phyloP scores from a whole-genome alignment of 2,797 vertebrate species.

The Melanotaenia maccullochi region DNA sequence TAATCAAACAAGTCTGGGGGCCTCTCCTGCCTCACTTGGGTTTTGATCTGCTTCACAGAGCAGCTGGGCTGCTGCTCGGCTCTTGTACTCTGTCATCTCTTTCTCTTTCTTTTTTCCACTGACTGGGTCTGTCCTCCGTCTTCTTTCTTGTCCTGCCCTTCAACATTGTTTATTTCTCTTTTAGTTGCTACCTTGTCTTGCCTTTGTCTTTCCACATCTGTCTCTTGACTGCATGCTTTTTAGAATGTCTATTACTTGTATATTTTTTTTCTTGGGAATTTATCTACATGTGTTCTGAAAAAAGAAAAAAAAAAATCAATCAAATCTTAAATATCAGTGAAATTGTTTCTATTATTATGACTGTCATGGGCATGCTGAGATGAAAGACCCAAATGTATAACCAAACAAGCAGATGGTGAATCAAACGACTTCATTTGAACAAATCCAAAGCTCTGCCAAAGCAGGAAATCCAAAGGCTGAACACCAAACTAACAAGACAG shows the following conservation, averaged over 20 bases:
- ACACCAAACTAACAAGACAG: background rate
- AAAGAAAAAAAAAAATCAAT: background rate
- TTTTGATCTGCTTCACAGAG: conserved; percentile 73
- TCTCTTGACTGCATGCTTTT: background rate
- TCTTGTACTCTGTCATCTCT: conserved; percentile 48
- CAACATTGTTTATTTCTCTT: conserved; percentile 24
- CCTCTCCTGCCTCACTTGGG: conserved; percentile 58
- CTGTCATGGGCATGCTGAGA: background rate
- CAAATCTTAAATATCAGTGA: background rate
- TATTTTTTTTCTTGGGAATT: background rate
- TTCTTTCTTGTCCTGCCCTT: conserved; percentile 16
- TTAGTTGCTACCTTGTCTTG: conserved; percentile 3
- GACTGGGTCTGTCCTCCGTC: conserved; percentile 10
- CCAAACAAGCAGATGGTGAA: background rate
- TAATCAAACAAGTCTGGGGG: conserved; percentile 75
- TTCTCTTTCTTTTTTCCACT: conserved; percentile 2
- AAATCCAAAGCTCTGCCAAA: background rate
- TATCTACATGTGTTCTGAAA: background rate
- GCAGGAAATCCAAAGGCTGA: background rate
- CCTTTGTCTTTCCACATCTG: background rate
- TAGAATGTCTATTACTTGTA: background rate
- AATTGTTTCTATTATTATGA: background rate
- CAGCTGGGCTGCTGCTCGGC: conserved; percentile 49
- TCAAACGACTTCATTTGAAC: background rate
- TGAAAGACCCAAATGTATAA: background rate